These are phyloP conservation scores for Neocrepidodera transversa DNA, from an alignment of 2,888 invertebrate genomes.

Conservation along the genomic window DNA sequence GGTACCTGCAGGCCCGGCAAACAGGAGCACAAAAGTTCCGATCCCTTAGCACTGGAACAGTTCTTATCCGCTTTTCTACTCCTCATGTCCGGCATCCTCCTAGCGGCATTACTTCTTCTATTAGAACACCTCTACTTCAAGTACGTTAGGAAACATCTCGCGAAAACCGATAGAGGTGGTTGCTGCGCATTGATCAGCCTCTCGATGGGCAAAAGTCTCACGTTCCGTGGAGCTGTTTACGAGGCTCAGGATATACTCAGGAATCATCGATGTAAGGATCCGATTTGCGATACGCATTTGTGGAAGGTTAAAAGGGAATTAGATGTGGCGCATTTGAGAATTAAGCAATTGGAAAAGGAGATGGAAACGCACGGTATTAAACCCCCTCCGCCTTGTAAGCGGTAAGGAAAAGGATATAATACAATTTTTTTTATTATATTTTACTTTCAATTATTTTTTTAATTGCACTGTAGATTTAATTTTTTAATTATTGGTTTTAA, in stretches of 20 bases:
- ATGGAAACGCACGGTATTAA: conserved; percentile 84
- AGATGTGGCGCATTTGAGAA: conserved; percentile 83
- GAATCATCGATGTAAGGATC: conserved; percentile 77
- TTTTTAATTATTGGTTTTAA: no score
- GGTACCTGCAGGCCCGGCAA: conserved; percentile 79
- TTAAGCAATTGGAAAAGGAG: conserved; percentile 85
- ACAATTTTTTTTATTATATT: no score
- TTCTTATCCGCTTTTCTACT: conserved; percentile 97
- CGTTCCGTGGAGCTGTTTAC: conserved; percentile 81
- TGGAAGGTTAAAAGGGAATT: conserved; percentile 93
- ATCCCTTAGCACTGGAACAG: conserved; percentile 90
- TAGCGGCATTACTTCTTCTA: conserved; percentile 86
- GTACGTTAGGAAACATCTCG: conserved; percentile 86
- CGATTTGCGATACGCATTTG: conserved; percentile 80
- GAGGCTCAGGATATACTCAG: conserved; percentile 79
- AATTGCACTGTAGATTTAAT: no score
- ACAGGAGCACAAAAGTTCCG: conserved; percentile 89
- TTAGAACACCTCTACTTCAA: conserved; percentile 95
- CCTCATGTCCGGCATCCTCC: conserved; percentile 90
- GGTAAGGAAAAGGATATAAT: no score
- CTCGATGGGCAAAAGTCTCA: conserved; percentile 85
- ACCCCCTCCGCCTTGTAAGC: conserved; percentile 76
- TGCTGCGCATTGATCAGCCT: conserved; percentile 94
- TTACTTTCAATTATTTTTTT: no score
- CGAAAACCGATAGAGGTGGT: conserved; percentile 87